Evolutionary conservation across 2,797 vertebrate species (phyloP).

Genomic region (Notamacropus eugenii): DNA sequence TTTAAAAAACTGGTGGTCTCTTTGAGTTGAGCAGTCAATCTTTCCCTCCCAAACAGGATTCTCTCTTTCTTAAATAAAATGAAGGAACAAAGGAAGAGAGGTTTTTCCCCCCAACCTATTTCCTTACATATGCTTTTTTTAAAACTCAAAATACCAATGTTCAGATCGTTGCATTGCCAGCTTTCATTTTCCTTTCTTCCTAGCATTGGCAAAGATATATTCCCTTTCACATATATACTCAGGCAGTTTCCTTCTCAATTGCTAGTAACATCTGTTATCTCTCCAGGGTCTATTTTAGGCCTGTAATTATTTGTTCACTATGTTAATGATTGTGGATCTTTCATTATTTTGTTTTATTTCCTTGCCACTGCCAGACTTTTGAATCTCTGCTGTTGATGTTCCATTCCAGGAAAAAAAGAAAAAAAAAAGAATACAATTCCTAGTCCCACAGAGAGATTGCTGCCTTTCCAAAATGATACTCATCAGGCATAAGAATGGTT

Average conservation of each 20-base stretch:
- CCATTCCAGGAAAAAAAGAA: slow-evolving; percentile 50
- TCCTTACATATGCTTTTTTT: background rate
- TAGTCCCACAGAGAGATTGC: slow-evolving; percentile 43
- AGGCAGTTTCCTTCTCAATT: slow-evolving; percentile 28
- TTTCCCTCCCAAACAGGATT: slow-evolving; percentile 19
- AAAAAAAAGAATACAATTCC: slow-evolving; percentile 38
- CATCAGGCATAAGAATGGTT: slow-evolving; percentile 23
- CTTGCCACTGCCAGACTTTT: slow-evolving; percentile 44
- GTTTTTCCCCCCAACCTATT: background rate
- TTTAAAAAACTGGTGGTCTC: background rate
- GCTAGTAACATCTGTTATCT: slow-evolving; percentile 49
- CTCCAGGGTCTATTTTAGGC: slow-evolving; percentile 25
- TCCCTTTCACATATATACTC: background rate
- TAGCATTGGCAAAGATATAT: slow-evolving; percentile 1
- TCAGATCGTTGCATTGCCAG: slow-evolving; percentile 26
- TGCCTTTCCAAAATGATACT: slow-evolving; percentile 43
- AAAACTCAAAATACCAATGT: slow-evolving; percentile 49
- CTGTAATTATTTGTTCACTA: slow-evolving; percentile 58
- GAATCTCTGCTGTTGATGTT: slow-evolving; percentile 50
- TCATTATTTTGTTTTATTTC: slow-evolving; percentile 12
- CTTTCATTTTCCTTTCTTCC: slow-evolving; percentile 52
- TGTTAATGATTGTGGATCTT: slow-evolving; percentile 55
- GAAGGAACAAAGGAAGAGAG: slow-evolving; percentile 8
- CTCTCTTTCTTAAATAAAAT: slow-evolving; percentile 27
- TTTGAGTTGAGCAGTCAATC: background rate